A percentile compares a stretch with the other conserved stretches of the same genome.
Conservation (phyloP, 2,113 vertebrate genomes). For the Ahaetulla prasina region DNA sequence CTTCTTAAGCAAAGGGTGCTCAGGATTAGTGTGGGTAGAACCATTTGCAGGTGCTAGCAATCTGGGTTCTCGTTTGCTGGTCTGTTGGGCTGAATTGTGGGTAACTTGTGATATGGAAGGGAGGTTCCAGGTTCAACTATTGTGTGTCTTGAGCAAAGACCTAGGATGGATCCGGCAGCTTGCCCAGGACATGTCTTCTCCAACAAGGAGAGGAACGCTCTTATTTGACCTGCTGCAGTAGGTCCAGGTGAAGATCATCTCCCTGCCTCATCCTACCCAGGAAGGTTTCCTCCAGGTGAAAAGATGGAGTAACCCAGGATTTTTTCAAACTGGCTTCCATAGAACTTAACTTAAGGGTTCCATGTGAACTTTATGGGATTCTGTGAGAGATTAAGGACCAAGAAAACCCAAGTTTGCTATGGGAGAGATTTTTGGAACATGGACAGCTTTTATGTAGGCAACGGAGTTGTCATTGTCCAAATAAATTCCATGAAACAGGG, state of each 20-base stretch:
- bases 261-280: neutral
- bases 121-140: neutral
- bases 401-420: neutral
- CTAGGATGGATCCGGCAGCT: neutral
- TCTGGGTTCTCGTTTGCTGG: neutral
- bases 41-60: neutral
- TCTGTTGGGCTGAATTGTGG: neutral
- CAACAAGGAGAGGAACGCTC: neutral
- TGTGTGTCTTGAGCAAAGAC: neutral
- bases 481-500: neutral
- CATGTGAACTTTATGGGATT: neutral
- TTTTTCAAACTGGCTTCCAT: neutral
- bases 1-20: neutral
- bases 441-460: neutral
- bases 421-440: neutral
- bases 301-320: neutral
- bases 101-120: neutral
- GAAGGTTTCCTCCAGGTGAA: neutral
- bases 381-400: neutral
- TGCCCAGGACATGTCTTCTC: neutral
- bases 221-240: neutral
- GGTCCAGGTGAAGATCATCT: neutral
- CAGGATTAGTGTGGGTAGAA: neutral
- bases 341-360: neutral
- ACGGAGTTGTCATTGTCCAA: neutral